phyloP scores from a whole-genome alignment of 2,888 invertebrate genomes.

The Ceriagrion tenellum region DNA sequence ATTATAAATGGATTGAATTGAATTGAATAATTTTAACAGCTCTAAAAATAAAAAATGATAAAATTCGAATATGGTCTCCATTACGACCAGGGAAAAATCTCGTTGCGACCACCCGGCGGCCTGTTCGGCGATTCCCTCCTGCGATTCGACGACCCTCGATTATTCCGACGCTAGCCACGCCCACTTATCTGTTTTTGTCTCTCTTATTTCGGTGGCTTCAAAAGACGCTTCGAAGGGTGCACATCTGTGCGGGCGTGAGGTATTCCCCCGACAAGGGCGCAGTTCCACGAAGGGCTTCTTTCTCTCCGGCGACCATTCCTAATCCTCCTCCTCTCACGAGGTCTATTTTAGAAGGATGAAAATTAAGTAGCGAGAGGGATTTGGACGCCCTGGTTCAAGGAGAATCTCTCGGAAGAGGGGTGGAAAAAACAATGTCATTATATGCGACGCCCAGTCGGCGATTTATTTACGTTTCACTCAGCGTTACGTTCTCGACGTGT shows the following conservation, averaged over 20 bases:
- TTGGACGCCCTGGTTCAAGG: background rate
- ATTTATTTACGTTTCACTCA: background rate
- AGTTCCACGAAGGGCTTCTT: background rate
- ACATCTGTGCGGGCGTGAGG: no score
- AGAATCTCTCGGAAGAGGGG: background rate
- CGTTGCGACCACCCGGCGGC: no score
- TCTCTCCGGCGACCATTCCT: no score
- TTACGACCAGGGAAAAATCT: no score
- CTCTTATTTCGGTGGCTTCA: background rate
- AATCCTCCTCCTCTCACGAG: background rate
- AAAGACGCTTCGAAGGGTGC: background rate
- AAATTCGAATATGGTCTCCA: no score
- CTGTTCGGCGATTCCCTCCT: no score
- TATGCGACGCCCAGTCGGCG: background rate
- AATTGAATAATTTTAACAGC: no score
- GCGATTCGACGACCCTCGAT: no score
- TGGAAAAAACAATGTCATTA: background rate
- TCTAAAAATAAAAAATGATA: no score
- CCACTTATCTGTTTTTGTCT: no score
- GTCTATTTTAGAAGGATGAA: background rate
- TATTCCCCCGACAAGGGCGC: background rate
- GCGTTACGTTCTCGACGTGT: background rate
- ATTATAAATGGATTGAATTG: no score
- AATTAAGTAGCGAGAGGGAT: background rate
- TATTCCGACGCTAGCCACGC: no score